Evolutionary conservation across 1,140 invertebrate species (phyloP), one percentile per base, ranked within the genome.

Genomic region (Homarus americanus): DNA sequence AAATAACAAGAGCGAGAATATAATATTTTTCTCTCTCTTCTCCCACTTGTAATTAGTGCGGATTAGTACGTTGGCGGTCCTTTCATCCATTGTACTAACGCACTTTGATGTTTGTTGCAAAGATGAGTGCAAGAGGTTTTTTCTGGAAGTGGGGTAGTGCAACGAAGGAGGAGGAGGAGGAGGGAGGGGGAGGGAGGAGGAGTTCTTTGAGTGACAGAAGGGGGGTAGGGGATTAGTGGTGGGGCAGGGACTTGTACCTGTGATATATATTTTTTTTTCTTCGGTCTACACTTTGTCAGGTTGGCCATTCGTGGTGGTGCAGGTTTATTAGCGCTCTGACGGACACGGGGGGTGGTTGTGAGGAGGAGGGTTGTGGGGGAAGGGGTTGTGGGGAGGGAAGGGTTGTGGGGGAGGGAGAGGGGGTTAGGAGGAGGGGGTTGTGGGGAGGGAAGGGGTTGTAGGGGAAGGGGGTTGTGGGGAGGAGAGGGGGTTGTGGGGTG

Each of bases 11-110:
- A 75, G n/a, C 38, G 38, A 3, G 32, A 75, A 40, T 72, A 72
- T n/a, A 28, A 2, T 9, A 0, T 79, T 79, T 78, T 79, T 79
- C 66, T 87, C 20, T 41, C 38, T 72, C n/a, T 79, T 15, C 36
- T 79, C 24, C 58, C 78, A 44, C 86, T 88, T 88, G 86, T 88
- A 88, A 88, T 88, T 88, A 88, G 76, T 88, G 86, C 32, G 78
- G 86, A 88, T 88, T 88, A 88, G 76, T 88, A 58, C 40, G 58
- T 44, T 69, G 86, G 17, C 32, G 20, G 24, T 58, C 53, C 86
- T 88, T 88, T 88, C 86, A 88, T 88, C 86, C 76, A 88, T 88
- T 88, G 86, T 88, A 28, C 24, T 58, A 58, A 24, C 58, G 34
- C 53, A 63, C 86, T 88, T 88, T 88, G 86, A 88, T 80, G 76